A percentile compares a stretch with the other conserved stretches of the same genome.
These are phyloP conservation scores for Ernsta delagoae DNA, from an alignment of 2,888 invertebrate species.

Conservation along the genomic window DNA sequence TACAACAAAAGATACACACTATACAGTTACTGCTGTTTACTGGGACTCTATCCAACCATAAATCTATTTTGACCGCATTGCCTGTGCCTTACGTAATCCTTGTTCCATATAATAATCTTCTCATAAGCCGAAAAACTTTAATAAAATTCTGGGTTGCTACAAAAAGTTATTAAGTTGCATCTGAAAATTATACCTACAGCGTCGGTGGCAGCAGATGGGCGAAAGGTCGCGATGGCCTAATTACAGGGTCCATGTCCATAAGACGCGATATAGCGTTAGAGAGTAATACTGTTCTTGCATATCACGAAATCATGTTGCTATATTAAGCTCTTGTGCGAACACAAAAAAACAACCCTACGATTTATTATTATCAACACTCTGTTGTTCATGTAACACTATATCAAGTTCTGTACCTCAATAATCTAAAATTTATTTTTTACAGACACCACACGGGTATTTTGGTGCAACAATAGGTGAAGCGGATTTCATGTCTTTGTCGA, in stretches of 20 bases:
- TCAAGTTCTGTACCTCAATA: too few species aligned
- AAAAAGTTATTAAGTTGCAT: slow-evolving; percentile 8
- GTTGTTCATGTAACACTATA: too few species aligned
- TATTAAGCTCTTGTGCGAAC: too few species aligned
- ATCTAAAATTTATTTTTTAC: too few species aligned
- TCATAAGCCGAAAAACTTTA: background rate
- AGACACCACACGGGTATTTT: too few species aligned
- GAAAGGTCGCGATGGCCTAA: background rate
- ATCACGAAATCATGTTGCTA: background rate
- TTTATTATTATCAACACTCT: too few species aligned
- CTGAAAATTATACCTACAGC: background rate
- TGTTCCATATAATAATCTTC: background rate
- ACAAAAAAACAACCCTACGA: background rate
- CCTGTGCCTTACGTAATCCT: too few species aligned
- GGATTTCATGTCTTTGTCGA: too few species aligned
- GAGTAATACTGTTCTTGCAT: slow-evolving; percentile 3
- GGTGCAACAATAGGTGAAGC: too few species aligned
- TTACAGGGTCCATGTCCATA: slow-evolving; percentile 3
- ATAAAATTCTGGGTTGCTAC: background rate
- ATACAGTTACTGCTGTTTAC: too few species aligned
- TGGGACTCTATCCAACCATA: too few species aligned
- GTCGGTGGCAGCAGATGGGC: slow-evolving; percentile 8
- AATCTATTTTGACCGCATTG: too few species aligned
- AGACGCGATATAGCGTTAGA: background rate
- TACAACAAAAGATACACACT: background rate